Conservation (phyloP, 2,797 vertebrate genomes). For the Liasis olivaceus region DNA sequence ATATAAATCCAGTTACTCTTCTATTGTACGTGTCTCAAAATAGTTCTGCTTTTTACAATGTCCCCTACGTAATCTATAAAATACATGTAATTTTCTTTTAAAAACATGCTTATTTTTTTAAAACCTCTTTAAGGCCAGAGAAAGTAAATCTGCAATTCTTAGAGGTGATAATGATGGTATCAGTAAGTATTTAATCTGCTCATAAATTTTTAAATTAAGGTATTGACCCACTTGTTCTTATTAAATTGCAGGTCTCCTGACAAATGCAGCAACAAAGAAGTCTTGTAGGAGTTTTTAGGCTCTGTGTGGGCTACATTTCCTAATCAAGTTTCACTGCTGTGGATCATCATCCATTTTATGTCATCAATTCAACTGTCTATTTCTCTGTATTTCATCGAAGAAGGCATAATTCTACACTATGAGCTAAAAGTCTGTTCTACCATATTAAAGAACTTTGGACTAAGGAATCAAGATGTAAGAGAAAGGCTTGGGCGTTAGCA, state of each 20-base stretch:
- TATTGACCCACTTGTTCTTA: constrained; percentile 73
- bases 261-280: constrained; percentile 77
- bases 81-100: not conserved
- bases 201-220: constrained; percentile 10
- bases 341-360: constrained; percentile 74
- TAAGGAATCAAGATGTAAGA: constrained; percentile 63
- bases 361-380: constrained; percentile 77
- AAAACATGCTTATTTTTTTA: not conserved
- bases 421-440: constrained; percentile 69
- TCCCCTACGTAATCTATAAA: not conserved
- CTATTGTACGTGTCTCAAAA: not conserved
- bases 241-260: constrained; percentile 91
- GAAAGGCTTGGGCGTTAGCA: constrained; percentile 73
- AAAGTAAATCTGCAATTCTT: constrained; percentile 17
- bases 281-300: constrained; percentile 76
- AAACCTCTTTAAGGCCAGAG: constrained; percentile 18
- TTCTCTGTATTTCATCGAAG: constrained; percentile 79
- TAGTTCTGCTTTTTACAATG: constrained; percentile 37
- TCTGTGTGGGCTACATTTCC: constrained; percentile 74
- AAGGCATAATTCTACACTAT: constrained; percentile 74
- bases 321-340: constrained; percentile 78
- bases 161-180: not conserved
- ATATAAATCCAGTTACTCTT: constrained; percentile 4
- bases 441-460: constrained; percentile 65
- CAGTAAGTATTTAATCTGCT: constrained; percentile 29